A percentile compares a stretch with the other conserved stretches of the same genome.
Conservation (phyloP, 1,140 invertebrate genomes). For the Ephestia elutella region DNA sequence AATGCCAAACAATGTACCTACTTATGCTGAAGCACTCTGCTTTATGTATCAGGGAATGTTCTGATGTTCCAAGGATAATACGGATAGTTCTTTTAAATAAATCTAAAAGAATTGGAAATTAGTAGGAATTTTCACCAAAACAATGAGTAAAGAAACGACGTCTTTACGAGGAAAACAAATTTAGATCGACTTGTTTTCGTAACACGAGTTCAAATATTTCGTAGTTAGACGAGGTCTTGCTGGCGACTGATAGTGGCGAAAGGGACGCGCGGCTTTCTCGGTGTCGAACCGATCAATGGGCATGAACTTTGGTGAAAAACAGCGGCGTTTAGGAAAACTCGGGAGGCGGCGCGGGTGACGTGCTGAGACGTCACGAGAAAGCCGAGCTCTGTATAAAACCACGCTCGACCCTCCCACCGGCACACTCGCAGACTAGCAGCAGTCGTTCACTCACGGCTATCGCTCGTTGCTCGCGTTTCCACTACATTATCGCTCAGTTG, state of each 20-base stretch:
- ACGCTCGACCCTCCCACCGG: constrained; percentile 46
- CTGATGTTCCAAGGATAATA: too few species aligned
- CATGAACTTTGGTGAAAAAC: constrained; percentile 37
- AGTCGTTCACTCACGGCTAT: constrained; percentile 44
- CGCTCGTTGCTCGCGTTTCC: constrained; percentile 42
- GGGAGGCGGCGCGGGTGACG: constrained; percentile 34
- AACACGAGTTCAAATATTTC: background rate
- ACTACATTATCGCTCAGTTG: constrained; percentile 39
- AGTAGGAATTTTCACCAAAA: background rate
- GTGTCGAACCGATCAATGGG: constrained; percentile 34
- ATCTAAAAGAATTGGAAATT: too few species aligned
- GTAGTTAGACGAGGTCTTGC: constrained; percentile 1
- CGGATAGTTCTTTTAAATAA: too few species aligned
- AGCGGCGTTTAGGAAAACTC: constrained; percentile 39
- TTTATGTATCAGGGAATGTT: too few species aligned
- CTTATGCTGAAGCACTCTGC: too few species aligned
- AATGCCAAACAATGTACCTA: too few species aligned
- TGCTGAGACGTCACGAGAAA: constrained; percentile 54
- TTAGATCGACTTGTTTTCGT: background rate
- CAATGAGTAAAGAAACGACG: background rate
- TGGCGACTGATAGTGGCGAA: constrained; percentile 10
- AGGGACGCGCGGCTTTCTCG: constrained; percentile 15
- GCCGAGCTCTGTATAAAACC: constrained; percentile 68
- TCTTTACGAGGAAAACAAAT: background rate
- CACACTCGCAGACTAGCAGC: constrained; percentile 60